Base-by-base conservation (phyloP, 2,113 vertebrate species). In the Eretmochelys imbricata region DNA sequence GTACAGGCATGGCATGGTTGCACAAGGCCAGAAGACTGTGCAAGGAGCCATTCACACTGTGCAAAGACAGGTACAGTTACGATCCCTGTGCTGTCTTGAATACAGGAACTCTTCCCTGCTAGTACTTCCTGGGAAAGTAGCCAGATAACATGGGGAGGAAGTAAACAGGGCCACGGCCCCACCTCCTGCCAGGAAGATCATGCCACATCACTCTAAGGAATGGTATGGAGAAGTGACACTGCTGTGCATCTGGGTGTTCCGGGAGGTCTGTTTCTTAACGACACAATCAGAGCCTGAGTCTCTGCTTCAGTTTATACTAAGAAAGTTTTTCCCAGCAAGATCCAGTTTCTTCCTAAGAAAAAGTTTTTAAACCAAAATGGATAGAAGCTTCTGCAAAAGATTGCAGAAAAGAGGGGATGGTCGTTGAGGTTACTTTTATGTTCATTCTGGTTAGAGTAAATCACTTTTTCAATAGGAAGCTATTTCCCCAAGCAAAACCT, bases 21-120 rank as follows among this genome's bases (percentile, higher is more conserved):
- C 16, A 65, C 31, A 35, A 38, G n/a, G 54, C 50, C 51, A 57
- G 62, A 82, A 82, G 27, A n/a, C 5, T 10, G 4, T 5, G 14
- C 87, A 80, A 87, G 16, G 29, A 35, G 65, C 9, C 76, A 80
- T 82, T 82, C 29, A 87, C 76, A 16, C 10, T 81, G 6, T 65
- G 6, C 4, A 82, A 84, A 55, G 1, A 9, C 0, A 0, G 38
- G 8, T 82, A 5, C 1, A 62, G 54, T 29, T n/a, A n/a, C 2
- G 35, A n/a, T 65, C 35, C 62, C 7, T 72, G 17, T 2, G 9
- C 17, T 16, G 1, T 82, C 20, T 46, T 57, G 65, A 57, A 76
- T 6, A 88, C 84, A 49, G 46, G 31, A 62, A 14, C 35, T 91
- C 51, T 75, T 79, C 82, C 35, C 25, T 80, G 2, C 22, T 42